Base-by-base conservation (phyloP, 2,797 vertebrate species). In the Hydrocynus forskahlii region DNA sequence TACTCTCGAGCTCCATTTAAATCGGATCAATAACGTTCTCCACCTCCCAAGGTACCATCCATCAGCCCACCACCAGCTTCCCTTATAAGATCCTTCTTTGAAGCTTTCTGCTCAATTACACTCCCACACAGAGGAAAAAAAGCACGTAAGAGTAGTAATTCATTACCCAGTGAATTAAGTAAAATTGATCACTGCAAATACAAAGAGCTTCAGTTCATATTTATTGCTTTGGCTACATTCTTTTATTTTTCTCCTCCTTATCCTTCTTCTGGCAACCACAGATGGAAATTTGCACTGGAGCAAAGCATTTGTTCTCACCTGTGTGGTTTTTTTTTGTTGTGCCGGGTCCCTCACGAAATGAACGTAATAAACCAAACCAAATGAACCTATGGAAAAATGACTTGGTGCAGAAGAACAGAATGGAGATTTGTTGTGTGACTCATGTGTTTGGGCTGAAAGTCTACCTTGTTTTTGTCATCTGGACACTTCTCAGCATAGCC, bases 21-120 rank as follows among this genome's bases (percentile, higher is more conserved):
- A 81, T 75, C 57, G 8, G 57, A 75, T 84, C 83, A 81, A 79
- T 84, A 79, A 75, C 78, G 40, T 74, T 82, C 75, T 66, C 69
- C 19, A 59, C 59, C 25, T 57, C 50, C 48, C 60, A 59, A 82
- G 72, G 35, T 21, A 40, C 55, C 63, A 81, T 78, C 75, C 70
- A 81, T 84, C 70, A 78, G 70, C 59, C 13, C 19, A 38, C 54
- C 16, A 13, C 43, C 66, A 54, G 66, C 35, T 45, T 76, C 13
- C 71, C 55, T 13, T 50, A 69, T 74, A 40, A 72, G 55, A 35
- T 21, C 38, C 63, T 80, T 80, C 55, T 43, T 55, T 63, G 10
- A 72, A 55, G 50, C 59, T 75, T 83, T 70, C 13, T 14, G 21
- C 52, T 70, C 76, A 69, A 75, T 80, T 38, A 66, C 16, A 45